Conservation (phyloP, 1,140 invertebrate genomes). For the Anoplolepis gracilipes region DNA sequence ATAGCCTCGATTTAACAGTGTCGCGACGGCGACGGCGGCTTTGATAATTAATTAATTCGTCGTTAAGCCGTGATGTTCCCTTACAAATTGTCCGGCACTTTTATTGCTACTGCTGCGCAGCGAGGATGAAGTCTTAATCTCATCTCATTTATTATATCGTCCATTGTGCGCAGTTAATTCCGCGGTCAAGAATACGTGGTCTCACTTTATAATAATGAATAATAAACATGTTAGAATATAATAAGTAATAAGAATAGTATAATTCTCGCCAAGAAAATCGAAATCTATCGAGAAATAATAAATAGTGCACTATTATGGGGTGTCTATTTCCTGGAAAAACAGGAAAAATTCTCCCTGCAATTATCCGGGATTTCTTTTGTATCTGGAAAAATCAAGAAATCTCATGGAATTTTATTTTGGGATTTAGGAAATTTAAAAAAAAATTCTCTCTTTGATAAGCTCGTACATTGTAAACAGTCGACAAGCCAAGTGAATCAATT, state of each 20-base stretch:
- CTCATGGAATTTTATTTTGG: no score
- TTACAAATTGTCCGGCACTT: constrained; percentile 31
- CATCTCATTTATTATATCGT: not conserved
- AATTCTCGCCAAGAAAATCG: not conserved
- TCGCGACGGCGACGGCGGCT: not conserved
- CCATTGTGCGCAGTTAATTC: not conserved
- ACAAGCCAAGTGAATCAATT: no score
- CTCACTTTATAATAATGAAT: not conserved
- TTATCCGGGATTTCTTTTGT: no score
- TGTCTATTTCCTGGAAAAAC: no score
- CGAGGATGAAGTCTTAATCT: constrained; percentile 8
- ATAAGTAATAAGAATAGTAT: constrained; percentile 26
- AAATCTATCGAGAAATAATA: not conserved
- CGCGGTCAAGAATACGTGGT: not conserved
- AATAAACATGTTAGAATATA: not conserved
- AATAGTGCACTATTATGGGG: no score
- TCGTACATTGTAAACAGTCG: no score
- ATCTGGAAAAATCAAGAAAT: no score
- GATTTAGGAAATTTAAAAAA: no score
- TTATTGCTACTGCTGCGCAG: not conserved
- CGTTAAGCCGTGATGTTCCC: not conserved
- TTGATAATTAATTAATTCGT: constrained; percentile 53
- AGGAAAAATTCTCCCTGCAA: no score
- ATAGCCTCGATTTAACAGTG: constrained; percentile 39
- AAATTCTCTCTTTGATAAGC: no score